Evolutionary conservation across 2,888 invertebrate genomes (phyloP).

Genomic region (Conistra vaccinii): DNA sequence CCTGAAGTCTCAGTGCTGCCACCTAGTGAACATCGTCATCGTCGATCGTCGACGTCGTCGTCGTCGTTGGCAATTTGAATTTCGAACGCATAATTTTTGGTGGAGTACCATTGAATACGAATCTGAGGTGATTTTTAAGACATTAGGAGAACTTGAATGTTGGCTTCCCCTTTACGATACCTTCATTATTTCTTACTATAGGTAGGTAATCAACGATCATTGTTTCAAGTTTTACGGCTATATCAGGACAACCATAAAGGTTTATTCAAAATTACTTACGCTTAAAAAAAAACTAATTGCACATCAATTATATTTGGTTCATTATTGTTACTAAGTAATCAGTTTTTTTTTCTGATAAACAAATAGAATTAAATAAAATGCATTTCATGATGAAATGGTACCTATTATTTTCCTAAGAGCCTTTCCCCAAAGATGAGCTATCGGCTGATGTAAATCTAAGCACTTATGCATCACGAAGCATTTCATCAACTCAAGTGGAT

Average conservation of each 20-base stretch:
- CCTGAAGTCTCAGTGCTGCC: too few species aligned
- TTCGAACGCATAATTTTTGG: too few species aligned
- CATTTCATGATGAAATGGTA: neutral
- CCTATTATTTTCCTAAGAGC: neutral
- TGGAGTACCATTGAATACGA: too few species aligned
- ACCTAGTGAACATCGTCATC: too few species aligned
- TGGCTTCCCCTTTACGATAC: constrained; percentile 15
- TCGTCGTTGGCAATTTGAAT: neutral
- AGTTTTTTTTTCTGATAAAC: neutral
- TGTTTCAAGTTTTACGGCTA: neutral
- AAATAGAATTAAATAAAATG: neutral
- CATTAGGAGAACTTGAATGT: neutral
- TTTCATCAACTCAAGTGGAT: neutral
- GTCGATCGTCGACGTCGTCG: too few species aligned
- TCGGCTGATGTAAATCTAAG: neutral
- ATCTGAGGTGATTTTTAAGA: neutral
- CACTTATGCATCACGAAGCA: neutral
- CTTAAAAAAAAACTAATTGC: constrained; percentile 27
- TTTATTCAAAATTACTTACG: constrained; percentile 42
- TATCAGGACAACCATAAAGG: constrained; percentile 10
- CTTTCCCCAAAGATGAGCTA: neutral
- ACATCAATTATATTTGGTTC: constrained; percentile 21
- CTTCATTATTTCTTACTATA: neutral
- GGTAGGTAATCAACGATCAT: constrained; percentile 9
- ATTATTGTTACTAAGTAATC: constrained; percentile 2